Base-by-base conservation (phyloP, 2,888 invertebrate species). In the Andrena bicolor region DNA sequence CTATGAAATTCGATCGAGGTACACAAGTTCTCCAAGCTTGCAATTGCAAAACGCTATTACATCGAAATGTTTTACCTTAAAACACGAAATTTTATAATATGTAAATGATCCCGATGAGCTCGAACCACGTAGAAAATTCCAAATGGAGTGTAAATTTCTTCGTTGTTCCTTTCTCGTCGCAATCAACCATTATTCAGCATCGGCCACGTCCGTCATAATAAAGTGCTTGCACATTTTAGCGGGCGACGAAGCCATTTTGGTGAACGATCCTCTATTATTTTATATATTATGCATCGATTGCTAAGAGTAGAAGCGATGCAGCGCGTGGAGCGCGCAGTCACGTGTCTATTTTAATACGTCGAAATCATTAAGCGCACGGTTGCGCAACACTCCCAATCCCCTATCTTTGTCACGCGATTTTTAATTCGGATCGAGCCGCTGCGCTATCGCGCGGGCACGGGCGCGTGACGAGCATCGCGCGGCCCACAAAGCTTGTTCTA, bases 331-430 rank as follows among this genome's bases (percentile, higher is more conserved):
- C 35, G 49, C 20, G 16, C 8, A 13, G 26, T 32, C 63, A 56
- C 30, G 49, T 51, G 53, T 65, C 30, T 30, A 16, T 41, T 32
- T 56, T 71, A 20, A 35, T 68, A 58, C 58, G 60, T 68, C 64
- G 63, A 76, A 81, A 82, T 83, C 69, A 69, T 70, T 73, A 82
- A 73, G 58, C 48, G 35, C 70, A 60, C 83, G 82, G 73, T 83
- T 82, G 73, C 73, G 82, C 82, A 76, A 82, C 51, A 56, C 60
- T 41, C 28, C 68, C 80, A 71, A 82, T 82, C 71, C 72, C 61
- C 71, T 82, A 72, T 82, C 82, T 76, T 73, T 82, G 82, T 76
- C 82, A 73, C 61, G 74, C 73, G 70, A 84, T 84, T 79, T 86
- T 81, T 86, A 58, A 79, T 81, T 80, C 72, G 78, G 64, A 86